A percentile compares a stretch with the other conserved stretches of the same genome.
Conservation (phyloP, 2,888 invertebrate genomes). For the Cantharis rufa region DNA sequence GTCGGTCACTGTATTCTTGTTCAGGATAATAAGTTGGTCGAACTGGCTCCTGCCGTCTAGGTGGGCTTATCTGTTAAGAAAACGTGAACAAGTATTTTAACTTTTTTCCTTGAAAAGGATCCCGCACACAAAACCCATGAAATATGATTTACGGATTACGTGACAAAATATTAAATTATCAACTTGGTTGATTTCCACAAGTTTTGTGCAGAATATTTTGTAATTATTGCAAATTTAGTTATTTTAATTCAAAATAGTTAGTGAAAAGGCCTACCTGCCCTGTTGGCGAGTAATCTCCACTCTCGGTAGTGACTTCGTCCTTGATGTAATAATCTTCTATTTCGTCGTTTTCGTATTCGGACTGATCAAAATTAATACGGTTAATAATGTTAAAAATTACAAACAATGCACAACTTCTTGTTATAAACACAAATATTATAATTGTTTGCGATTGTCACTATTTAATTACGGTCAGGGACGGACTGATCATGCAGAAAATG, state of each 20-base stretch:
- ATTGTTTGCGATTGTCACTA: not conserved
- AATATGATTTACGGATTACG: not conserved
- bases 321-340: constrained; percentile 49
- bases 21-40: constrained; percentile 50
- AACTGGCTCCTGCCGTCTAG: constrained; percentile 41
- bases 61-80: constrained; percentile 46
- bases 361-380: constrained; percentile 40
- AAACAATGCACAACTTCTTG: not conserved
- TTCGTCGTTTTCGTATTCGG: constrained; percentile 52
- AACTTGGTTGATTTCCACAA: not conserved
- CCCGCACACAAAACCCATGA: not conserved
- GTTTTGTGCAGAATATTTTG: not conserved
- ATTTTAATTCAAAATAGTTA: constrained; percentile 4
- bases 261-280: constrained; percentile 45
- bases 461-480: not conserved
- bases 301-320: constrained; percentile 45
- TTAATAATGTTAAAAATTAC: constrained; percentile 9
- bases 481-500: no score
- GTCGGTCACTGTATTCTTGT: constrained; percentile 44
- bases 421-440: not conserved
- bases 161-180: no score
- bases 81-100: not conserved
- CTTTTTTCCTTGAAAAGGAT: not conserved
- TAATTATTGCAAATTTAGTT: not conserved
- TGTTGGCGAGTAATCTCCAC: constrained; percentile 49